Base-by-base conservation (phyloP, 2,888 invertebrate genomes). In the Amiota minor region DNA sequence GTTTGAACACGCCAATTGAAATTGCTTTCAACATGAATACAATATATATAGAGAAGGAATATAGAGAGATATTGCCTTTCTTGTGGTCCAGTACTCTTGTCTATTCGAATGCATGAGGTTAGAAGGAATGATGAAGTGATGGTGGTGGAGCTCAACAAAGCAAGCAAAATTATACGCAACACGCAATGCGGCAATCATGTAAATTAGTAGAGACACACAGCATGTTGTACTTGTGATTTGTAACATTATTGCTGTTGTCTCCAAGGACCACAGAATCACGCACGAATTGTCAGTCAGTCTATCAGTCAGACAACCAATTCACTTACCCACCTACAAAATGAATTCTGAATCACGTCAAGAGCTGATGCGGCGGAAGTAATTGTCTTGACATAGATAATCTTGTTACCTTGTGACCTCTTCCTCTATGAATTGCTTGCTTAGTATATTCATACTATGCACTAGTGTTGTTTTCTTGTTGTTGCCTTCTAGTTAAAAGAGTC, bases 121-220 rank as follows among this genome's bases (percentile, higher is more conserved):
- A 35, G 35, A 35, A 35, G 35, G 35, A 35, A 8, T 35, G 35
- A 35, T 35, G 35, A 35, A 35, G 35, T 35, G 35, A 35, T 35
- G 35, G 2, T 35, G 35, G 2, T 18, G 49, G 11, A 49, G 50
- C 35, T 46, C 20, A 16, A 16, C 64, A 23, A 49, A 14, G 59
- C 59, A 59, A 53, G 55, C 53, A 23, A 45, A 45, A 69, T 69
- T 69, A 35, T 23, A 75, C 67, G 56, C 70, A 65, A 83, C 84
- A 85, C 86, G 87, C 84, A 86, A 87, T 86, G 86, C 85, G 86
- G 81, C 87, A 86, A 87, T 86, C 86, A 86, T 86, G 83, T 81
- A 82, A 85, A 87, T 87, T 81, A 83, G 80, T 77, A 79, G 35
- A 35, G 35, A 35, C 65, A 69, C 64, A 69, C 70, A 55, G 64